Evolutionary conservation across 2,113 vertebrate genomes (phyloP), one percentile per base, ranked within the genome.

Genomic region (Thalassarche chlororhynchos): DNA sequence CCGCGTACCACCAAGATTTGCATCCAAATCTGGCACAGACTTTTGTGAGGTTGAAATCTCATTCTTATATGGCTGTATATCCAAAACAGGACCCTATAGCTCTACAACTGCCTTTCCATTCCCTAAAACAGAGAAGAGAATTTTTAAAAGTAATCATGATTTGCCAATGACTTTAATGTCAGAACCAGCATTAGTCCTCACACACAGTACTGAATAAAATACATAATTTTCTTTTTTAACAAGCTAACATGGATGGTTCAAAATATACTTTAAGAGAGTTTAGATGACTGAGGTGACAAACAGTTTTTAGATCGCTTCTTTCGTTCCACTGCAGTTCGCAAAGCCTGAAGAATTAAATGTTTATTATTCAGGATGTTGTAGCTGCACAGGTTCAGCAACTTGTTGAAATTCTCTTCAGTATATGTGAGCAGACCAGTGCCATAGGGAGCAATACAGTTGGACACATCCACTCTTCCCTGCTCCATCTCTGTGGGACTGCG

Each of bases 281-380:
- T 84, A 79, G 26, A 69, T 0, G 10, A 65, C 34, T 36, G 36
- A 71, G 32, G 31, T 6, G 60, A 28, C 0, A 28, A 74, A 61
- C 3, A 8, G 29, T 29, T 96, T 90, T 96, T 97, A 34, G 84
- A 75, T 34, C 0, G 12, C 38, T 95, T 97, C 77, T 81, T 95
- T 36, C 91, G 81, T 23, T 97, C 92, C 81, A 98, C 60, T 0
- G 98, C 98, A 54, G 94, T 97, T 17, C 7, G 42, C 65, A 99
- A 87, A 29, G 97, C 97, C 58, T 93, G 95, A 29, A 98, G 91
- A 93, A 99, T 97, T 40, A 8, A 51, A 11, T 96, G 80, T 88
- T 91, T 97, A 88, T 98, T 99, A 94, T 99, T 99, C 72, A 96
- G 70, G 32, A 99, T 93, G 60, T 99, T 99, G 84, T 99, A 99